Evolutionary conservation across 2,113 vertebrate species (phyloP), one percentile per base, ranked within the genome.

Genomic region (Smithornis capensis): DNA sequence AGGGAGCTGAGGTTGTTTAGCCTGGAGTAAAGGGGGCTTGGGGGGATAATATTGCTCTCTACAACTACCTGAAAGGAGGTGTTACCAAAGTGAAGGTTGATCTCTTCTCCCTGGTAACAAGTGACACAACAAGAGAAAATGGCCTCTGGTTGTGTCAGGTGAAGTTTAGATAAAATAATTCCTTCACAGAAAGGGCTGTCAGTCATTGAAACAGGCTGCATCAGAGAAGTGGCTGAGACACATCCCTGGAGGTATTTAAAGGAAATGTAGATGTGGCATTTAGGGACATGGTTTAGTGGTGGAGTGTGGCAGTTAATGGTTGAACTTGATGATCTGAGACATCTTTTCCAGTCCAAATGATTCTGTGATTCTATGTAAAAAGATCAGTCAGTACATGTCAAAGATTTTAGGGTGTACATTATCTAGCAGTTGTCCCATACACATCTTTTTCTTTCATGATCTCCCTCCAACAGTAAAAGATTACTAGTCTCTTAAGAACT

Each of bases 401-500:
- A 85, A 59, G 17, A 56, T 74, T 91, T 95, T 59, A 70, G 68
- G n/a, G 44, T 63, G 10, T 19, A 1, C 19, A 2, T 24, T 19
- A 19, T 75, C 71, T 53, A 55, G 22, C 60, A 81, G 14, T 31
- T n/a, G 22, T 90, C 62, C 71, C 68, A 65, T 52, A 47, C 35
- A 71, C 35, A 45, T 83, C 44, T 59, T 95, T 92, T 70, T 57
- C 49, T 94, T 94, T 70, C 2, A 2, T 56, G 89, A 10, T 75
- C 23, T 19, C 83, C 18, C 83, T 83, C 21, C 60, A 67, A 67
- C 17, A 77, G 55, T 44, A 56, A 50, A 62, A 75, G 29, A 55
- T 37, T 44, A 29, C 75, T 53, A 49, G 64, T 88, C 68, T 95
- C 92, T 87, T 76, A 93, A 94, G 88, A 56, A 86, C 90, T 53